phyloP scores from a whole-genome alignment of 2,888 invertebrate genomes.

The Athalia rosae region DNA sequence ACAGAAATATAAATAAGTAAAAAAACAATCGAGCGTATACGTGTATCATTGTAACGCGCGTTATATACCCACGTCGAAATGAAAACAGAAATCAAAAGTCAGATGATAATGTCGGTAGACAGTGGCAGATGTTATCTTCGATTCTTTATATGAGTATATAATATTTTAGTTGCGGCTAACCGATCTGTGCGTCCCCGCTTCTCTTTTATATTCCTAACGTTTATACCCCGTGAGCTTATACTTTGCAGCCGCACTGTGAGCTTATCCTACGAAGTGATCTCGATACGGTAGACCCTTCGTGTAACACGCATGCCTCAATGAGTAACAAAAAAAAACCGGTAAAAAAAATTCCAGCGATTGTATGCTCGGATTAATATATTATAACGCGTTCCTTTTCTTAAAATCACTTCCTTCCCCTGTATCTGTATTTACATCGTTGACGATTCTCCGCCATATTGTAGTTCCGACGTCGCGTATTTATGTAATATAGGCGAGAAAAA shows the following conservation, averaged over 20 bases:
- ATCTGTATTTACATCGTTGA: background rate
- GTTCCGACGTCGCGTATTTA: no score
- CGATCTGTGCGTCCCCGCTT: conserved; percentile 1
- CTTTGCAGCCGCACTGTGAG: background rate
- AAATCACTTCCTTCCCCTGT: background rate
- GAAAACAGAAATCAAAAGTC: conserved; percentile 46
- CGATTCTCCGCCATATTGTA: background rate
- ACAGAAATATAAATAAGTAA: background rate
- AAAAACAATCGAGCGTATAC: background rate
- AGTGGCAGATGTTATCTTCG: conserved; percentile 47
- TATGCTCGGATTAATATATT: conserved; percentile 42
- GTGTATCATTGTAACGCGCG: no score
- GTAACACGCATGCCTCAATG: conserved; percentile 48
- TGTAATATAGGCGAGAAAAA: background rate
- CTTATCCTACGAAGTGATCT: conserved; percentile 42
- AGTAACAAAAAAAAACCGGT: conserved; percentile 45
- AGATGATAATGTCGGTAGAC: conserved; percentile 47
- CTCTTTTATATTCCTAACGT: conserved; percentile 28
- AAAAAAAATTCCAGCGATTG: conserved; percentile 25
- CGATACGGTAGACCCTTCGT: conserved; percentile 45
- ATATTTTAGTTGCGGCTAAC: conserved; percentile 44
- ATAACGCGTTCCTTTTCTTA: conserved; percentile 29
- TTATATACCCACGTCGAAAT: conserved; percentile 7
- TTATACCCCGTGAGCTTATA: conserved; percentile 3
- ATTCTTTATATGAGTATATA: conserved; percentile 1